Base-by-base conservation (phyloP, 2,113 vertebrate species). In the Murina feae region DNA sequence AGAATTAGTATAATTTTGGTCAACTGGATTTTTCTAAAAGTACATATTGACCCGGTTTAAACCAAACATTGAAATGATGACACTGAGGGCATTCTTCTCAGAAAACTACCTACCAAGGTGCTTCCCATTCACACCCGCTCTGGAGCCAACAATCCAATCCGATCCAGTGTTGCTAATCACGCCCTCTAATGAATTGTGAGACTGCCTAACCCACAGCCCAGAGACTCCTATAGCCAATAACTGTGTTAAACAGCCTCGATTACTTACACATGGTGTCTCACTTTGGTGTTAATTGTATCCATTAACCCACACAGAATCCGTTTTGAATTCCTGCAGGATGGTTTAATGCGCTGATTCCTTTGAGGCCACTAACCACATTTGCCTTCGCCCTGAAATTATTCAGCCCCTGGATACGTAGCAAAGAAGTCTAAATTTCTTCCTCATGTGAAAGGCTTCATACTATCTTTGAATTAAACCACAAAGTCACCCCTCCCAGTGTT, bases 251-350 rank as follows among this genome's bases (percentile, higher is more conserved):
- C 58, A 63, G 20, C 53, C 69, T 82, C 91, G 83, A 74, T 94
- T 88, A 79, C 89, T 92, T 90, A 95, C 75, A 89, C 12, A 82
- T 74, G 79, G 89, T 79, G 69, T 86, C 94, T 96, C 78, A 74
- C 82, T 88, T 86, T 49, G 88, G 93, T 93, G 68, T 94, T 89
- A 95, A 95, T 90, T 89, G 86, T 89, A 80, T 28, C 95, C 86
- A 83, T 92, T 93, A 97, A 79, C 91, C 72, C 65, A 13, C 83
- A 79, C 69, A 47, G 91, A 90, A 68, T 60, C 21, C 69, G 90
- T 66, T 92, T 86, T 88, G 37, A 85, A 79, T 79, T 90, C 89
- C 82, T 83, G 37, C 60, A 79, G 42, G 55, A 82, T 32, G 78
- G 85, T 10, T 23, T 76, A 68, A 39, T 44, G 60, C 30, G 60